phyloP scores from a whole-genome alignment of 64 coral and sea anemone species.

The Stichodactyla helianthus region DNA sequence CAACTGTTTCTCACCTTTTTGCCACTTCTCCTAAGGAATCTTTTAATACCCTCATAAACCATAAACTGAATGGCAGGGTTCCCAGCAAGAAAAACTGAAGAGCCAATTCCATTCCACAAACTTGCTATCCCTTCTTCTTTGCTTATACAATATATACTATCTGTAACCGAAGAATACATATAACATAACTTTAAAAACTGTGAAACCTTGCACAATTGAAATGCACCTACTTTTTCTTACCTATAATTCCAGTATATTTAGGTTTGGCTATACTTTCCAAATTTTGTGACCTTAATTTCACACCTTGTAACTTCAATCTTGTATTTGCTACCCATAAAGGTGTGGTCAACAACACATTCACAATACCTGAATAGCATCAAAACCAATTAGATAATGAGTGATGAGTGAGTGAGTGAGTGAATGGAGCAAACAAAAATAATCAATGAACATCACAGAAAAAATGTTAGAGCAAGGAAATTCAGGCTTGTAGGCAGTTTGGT shows the following conservation, averaged over 20 bases:
- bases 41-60: conserved; percentile 84
- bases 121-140: conserved; percentile 71
- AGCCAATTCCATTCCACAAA: conserved; percentile 81
- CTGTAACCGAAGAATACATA: conserved; percentile 23
- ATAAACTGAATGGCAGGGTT: conserved; percentile 96
- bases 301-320: conserved; percentile 93
- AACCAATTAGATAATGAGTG: no score
- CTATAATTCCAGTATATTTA: conserved; percentile 89
- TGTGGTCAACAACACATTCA: conserved; percentile 93
- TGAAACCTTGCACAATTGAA: no score
- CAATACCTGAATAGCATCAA: conserved; percentile 45
- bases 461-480: no score
- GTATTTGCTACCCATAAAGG: conserved; percentile 96
- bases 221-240: conserved; percentile 28
- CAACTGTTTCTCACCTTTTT: conserved; percentile 45
- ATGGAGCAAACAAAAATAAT: background rate
- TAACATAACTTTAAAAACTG: background rate
- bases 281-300: conserved; percentile 82
- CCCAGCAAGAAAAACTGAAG: conserved; percentile 82
- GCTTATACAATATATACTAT: conserved; percentile 61
- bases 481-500: no score
- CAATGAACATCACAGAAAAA: background rate
- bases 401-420: background rate
- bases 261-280: conserved; percentile 43
- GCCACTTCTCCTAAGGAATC: conserved; percentile 53